Conservation (phyloP, 37 sponge, comb jelly and placozoan genomes). For the Mnemiopsis leidyi region DNA sequence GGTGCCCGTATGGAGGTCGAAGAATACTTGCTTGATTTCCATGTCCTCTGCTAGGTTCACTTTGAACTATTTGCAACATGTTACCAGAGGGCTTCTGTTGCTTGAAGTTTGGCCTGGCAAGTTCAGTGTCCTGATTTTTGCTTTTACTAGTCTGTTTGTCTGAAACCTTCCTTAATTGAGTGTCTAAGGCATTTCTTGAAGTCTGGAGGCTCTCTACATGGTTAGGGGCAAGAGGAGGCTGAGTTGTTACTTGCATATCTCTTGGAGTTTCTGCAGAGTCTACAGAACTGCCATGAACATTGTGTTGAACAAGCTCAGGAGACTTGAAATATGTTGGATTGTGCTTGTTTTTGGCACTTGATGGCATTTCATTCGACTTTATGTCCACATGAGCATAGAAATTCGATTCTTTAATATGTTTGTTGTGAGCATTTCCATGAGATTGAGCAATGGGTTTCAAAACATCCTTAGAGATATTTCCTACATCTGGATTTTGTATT, state of each 20-base stretch:
- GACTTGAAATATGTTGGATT: background rate
- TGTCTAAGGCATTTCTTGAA: background rate
- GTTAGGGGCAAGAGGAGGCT: background rate
- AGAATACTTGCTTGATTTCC: background rate
- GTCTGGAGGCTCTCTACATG: background rate
- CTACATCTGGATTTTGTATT: background rate
- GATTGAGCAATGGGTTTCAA: background rate
- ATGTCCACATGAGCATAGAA: background rate
- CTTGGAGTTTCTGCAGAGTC: background rate
- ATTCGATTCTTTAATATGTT: background rate
- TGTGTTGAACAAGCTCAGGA: background rate
- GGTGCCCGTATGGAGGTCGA: background rate
- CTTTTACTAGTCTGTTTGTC: background rate
- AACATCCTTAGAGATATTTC: background rate
- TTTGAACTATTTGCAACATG: background rate
- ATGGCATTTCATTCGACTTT: background rate
- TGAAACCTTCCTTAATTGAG: background rate
- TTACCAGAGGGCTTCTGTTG: background rate
- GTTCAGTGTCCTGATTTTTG: background rate
- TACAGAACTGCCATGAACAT: background rate
- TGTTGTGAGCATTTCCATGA: background rate
- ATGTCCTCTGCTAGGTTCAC: background rate
- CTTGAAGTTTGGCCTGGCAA: background rate
- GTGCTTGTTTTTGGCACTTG: background rate
- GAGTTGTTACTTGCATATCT: background rate